Base-by-base conservation (phyloP, 1,140 invertebrate genomes). In the Drosophila repletoides region DNA sequence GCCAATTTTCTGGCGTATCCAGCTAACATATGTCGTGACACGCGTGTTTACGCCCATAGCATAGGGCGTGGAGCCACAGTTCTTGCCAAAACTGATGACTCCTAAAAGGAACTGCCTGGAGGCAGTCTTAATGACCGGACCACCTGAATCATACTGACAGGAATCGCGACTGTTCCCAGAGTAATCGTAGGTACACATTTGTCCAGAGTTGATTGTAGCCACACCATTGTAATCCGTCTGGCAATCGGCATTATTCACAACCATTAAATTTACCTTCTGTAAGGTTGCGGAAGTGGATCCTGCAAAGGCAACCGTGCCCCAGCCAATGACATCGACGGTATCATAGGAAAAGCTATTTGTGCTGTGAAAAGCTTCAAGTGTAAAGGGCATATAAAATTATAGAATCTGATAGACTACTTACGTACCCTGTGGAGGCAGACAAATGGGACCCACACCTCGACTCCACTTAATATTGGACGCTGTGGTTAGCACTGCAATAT, bases 1-100 rank as follows among this genome's bases (percentile, higher is more conserved):
- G 0, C 64, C 72, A 5, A 71, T 89, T 1, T 75, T 71, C 9
- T 65, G 36, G 0, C 59, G 65, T 28, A 96, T 94, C 94, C 95
- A 96, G 52, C 91, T 90, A 2, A 95, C 36, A 74, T 93, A 95
- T 6, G 92, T 89, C 0, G 93, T 92, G 0, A 95, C 92, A 21
- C 94, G 90, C 0, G 94, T 95, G 70, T 95, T 95, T 0, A 95
- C 91, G 0, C 93, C 93, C 3, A 94, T 93, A 1, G 83, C 41
- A 41, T 89, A 83, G 1, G 88, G 59, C 10, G 88, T 49, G 10
- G 17, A 31, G 0, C 91, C 93, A 75, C 94, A 95, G 6, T 76
- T 84, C 46, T 91, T 91, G 5, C 93, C 94, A 75, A 93, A 94
- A 1, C 94, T 94, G 1, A 93, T 93, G 1, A 94, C 81, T 0